Percentiles rank a stretch among this genome's conserved stretches.
Evolutionary conservation across 2,888 invertebrate genomes (phyloP).

Genomic region (Mythimna albipuncta): DNA sequence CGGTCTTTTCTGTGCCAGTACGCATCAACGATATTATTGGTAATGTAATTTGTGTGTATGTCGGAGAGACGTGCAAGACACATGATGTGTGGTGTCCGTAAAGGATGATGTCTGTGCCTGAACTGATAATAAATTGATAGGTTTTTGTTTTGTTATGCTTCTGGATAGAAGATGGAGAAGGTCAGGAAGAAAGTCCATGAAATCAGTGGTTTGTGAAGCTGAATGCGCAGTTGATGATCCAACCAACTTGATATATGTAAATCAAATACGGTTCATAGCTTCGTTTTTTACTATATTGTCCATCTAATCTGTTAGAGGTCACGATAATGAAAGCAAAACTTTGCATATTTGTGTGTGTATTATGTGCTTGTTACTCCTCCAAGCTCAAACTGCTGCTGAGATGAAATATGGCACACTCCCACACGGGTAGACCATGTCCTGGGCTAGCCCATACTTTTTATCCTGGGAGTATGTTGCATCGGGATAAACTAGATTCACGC

Average conservation of each 20-base stretch:
- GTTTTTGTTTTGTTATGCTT: slow-evolving; percentile 8
- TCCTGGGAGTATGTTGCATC: too few relatives aligned
- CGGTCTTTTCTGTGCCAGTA: slow-evolving; percentile 70
- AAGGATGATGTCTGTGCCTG: slow-evolving; percentile 34
- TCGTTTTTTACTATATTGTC: too few relatives aligned
- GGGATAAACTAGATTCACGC: too few relatives aligned
- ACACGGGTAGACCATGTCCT: too few relatives aligned
- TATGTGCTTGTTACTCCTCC: too few relatives aligned
- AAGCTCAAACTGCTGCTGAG: too few relatives aligned
- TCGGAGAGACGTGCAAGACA: slow-evolving; percentile 15
- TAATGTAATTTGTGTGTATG: slow-evolving; percentile 74
- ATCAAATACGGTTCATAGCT: too few relatives aligned
- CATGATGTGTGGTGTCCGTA: slow-evolving; percentile 24
- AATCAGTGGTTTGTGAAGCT: not conserved
- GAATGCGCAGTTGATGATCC: not conserved
- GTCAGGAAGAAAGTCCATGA: not conserved
- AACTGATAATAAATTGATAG: slow-evolving; percentile 48
- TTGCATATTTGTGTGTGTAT: too few relatives aligned
- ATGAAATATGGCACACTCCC: too few relatives aligned
- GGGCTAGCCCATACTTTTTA: too few relatives aligned
- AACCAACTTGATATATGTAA: not conserved
- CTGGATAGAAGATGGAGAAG: not conserved
- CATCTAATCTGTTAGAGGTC: too few relatives aligned
- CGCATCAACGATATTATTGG: slow-evolving; percentile 75
- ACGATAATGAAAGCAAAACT: too few relatives aligned